A percentile compares a stretch with the other conserved stretches of the same genome.
phyloP scores from a whole-genome alignment of 2,888 invertebrate species.

The Epistrophe eligans region DNA sequence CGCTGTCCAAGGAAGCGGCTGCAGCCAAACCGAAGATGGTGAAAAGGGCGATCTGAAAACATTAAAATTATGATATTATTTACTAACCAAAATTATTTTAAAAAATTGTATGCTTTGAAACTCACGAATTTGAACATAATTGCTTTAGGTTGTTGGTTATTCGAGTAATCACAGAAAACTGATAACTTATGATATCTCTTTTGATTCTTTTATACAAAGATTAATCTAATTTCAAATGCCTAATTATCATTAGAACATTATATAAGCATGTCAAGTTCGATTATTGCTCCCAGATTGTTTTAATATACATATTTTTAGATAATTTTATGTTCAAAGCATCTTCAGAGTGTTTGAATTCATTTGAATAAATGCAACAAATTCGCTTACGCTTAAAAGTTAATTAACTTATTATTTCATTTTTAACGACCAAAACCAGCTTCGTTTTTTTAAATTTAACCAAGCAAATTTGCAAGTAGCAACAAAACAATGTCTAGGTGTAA shows the following conservation, averaged over 20 bases:
- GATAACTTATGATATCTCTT: constrained; percentile 36
- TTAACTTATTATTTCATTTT: background rate
- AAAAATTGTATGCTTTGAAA: background rate
- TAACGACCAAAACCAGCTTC: constrained; percentile 1
- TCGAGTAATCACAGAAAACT: constrained; percentile 53
- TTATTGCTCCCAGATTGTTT: background rate
- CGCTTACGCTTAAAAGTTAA: background rate
- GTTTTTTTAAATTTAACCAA: background rate
- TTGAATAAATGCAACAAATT: background rate
- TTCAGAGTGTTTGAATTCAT: background rate
- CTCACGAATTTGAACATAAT: constrained; percentile 60
- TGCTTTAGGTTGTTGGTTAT: constrained; percentile 33
- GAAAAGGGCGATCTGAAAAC: constrained; percentile 77
- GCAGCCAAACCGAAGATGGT: constrained; percentile 79
- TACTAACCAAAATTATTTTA: background rate
- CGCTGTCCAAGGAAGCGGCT: constrained; percentile 80
- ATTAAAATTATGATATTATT: background rate
- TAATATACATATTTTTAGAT: background rate
- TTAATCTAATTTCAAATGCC: background rate
- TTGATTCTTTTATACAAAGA: constrained; percentile 2
- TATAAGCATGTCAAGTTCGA: too few relatives aligned
- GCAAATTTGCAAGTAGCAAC: background rate
- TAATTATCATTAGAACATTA: background rate
- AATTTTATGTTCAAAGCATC: background rate
- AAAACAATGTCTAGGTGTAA: background rate